These are phyloP conservation scores for Neopipo cinnamomea DNA, from an alignment of 2,113 vertebrate genomes.

Conservation along the genomic window DNA sequence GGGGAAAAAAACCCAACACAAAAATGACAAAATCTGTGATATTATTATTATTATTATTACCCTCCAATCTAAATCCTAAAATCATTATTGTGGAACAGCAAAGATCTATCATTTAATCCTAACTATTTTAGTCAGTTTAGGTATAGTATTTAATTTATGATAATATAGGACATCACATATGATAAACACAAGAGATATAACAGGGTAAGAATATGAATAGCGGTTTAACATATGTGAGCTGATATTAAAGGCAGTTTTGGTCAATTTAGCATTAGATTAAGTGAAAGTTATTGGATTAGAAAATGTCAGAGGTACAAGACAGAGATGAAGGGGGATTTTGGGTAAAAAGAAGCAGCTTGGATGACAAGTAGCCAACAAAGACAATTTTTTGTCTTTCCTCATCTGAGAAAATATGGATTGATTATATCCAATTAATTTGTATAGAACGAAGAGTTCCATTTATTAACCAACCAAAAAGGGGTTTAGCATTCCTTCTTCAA, in stretches of 20 bases:
- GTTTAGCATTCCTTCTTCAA: neutral
- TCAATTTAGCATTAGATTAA: constrained; percentile 1
- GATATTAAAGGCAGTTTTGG: neutral
- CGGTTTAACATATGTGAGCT: neutral
- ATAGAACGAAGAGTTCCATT: neutral
- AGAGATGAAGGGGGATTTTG: neutral
- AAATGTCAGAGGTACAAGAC: neutral
- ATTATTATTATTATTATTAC: neutral
- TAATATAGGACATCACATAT: neutral
- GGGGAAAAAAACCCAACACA: neutral
- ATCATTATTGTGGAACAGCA: neutral
- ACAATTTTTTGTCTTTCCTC: neutral
- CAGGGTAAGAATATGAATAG: neutral
- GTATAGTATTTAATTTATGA: neutral
- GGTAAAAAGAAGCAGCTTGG: neutral
- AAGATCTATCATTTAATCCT: neutral
- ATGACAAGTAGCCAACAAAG: neutral
- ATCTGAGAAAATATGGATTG: neutral
- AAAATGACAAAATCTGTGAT: neutral
- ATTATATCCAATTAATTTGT: neutral
- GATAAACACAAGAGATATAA: neutral
- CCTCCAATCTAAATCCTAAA: neutral
- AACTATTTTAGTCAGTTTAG: neutral
- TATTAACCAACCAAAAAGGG: neutral
- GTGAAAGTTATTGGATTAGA: neutral